These are phyloP conservation scores for Rhinopomastus cyanomelas DNA, from an alignment of 2,113 vertebrate species.

Conservation along the genomic window DNA sequence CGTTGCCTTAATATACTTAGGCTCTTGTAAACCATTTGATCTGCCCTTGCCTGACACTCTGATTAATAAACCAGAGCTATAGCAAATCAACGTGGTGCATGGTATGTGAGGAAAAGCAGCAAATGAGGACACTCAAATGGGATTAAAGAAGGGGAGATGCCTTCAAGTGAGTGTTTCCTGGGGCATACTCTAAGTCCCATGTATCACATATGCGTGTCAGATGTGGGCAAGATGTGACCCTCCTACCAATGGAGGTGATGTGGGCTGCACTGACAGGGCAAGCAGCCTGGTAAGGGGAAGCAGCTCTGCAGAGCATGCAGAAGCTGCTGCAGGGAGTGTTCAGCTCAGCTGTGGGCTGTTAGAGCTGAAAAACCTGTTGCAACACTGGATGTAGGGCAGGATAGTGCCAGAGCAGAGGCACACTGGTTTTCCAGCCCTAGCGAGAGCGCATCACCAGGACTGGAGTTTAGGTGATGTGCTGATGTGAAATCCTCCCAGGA, in stretches of 20 bases:
- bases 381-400: background rate
- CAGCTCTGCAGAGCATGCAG: background rate
- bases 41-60: conserved; percentile 55
- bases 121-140: background rate
- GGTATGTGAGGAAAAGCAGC: background rate
- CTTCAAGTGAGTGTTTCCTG: background rate
- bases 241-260: fast-evolving
- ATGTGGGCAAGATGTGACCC: background rate
- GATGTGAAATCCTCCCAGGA: background rate
- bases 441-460: background rate
- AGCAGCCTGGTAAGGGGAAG: fast-evolving
- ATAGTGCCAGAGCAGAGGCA: background rate
- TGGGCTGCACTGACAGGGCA: fast-evolving
- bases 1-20: conserved; percentile 21
- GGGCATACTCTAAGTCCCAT: background rate
- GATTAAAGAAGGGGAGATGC: background rate
- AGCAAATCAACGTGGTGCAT: background rate
- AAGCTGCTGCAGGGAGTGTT: background rate
- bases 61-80: conserved; percentile 27
- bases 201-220: fast-evolving
- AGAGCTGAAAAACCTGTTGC: background rate
- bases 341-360: background rate
- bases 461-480: fast-evolving
- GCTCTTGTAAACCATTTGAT: conserved; percentile 55
- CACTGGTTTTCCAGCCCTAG: background rate